These are phyloP conservation scores for Gymnorhina tibicen DNA, from an alignment of 2,113 vertebrate genomes.

Conservation along the genomic window DNA sequence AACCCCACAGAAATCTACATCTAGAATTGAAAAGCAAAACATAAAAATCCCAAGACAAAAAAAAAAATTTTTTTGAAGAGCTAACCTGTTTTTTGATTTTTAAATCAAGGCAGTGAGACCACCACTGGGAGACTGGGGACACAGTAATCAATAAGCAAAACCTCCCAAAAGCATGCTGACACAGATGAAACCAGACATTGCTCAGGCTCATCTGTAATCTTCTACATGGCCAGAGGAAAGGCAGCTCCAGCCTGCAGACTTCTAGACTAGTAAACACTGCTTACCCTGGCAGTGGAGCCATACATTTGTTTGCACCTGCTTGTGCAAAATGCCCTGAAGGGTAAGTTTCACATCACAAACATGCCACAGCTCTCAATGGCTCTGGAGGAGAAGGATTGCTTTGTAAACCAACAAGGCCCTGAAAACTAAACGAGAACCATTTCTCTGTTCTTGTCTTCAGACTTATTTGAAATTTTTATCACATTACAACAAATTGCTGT, in stretches of 20 bases:
- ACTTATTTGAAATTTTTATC: background rate
- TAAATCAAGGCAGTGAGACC: background rate
- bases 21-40: background rate
- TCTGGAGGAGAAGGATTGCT: background rate
- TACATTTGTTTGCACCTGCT: background rate
- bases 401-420: background rate
- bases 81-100: background rate
- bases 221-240: background rate
- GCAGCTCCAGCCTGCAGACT: background rate
- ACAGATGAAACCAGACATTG: background rate
- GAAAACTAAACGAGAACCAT: background rate
- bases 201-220: background rate
- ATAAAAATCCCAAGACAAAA: background rate
- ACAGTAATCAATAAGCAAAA: background rate
- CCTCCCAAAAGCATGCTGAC: background rate
- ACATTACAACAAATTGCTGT: background rate
- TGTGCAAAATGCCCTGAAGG: background rate
- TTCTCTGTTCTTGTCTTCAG: background rate
- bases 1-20: background rate
- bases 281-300: background rate
- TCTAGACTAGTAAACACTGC: background rate
- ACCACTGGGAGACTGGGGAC: background rate
- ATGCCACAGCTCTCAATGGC: background rate
- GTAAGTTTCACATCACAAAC: background rate
- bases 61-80: background rate